Evolutionary conservation across 2,888 invertebrate species (phyloP).

Genomic region (Lasioglossum oenotherae): DNA sequence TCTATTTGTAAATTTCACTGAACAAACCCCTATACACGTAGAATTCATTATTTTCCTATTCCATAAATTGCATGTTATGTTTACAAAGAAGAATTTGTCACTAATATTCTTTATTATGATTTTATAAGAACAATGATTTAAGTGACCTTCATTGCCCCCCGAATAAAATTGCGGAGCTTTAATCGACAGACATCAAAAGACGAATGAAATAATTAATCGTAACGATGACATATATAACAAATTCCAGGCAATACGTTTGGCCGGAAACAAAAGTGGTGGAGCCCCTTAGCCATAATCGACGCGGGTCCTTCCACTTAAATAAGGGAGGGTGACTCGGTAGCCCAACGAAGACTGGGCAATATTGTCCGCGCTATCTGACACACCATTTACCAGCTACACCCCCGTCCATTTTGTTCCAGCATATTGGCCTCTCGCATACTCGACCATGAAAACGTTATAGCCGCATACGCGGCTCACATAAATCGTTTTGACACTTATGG

Average conservation of each 20-base stretch:
- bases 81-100: neutral
- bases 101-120: neutral
- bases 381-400: slow-evolving; percentile 72
- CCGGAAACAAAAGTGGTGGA: slow-evolving; percentile 28
- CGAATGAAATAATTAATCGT: slow-evolving; percentile 30
- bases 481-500: slow-evolving; percentile 70
- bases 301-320: slow-evolving; percentile 54
- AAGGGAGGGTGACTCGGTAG: slow-evolving; percentile 69
- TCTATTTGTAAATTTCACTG: too few species aligned
- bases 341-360: slow-evolving; percentile 78
- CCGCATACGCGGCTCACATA: slow-evolving; percentile 58
- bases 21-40: neutral
- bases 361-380: slow-evolving; percentile 78
- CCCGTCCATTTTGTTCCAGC: slow-evolving; percentile 60
- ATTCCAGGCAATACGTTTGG: slow-evolving; percentile 26
- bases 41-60: too few species aligned
- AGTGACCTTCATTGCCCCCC: neutral
- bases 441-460: slow-evolving; percentile 60
- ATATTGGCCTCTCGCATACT: slow-evolving; percentile 62
- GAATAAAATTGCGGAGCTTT: neutral
- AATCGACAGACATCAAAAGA: neutral
- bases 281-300: slow-evolving; percentile 51
- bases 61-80: neutral
- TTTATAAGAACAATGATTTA: neutral
- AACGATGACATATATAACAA: neutral